Conservation (phyloP, 2,113 vertebrate species). For the Centrocercus urophasianus region DNA sequence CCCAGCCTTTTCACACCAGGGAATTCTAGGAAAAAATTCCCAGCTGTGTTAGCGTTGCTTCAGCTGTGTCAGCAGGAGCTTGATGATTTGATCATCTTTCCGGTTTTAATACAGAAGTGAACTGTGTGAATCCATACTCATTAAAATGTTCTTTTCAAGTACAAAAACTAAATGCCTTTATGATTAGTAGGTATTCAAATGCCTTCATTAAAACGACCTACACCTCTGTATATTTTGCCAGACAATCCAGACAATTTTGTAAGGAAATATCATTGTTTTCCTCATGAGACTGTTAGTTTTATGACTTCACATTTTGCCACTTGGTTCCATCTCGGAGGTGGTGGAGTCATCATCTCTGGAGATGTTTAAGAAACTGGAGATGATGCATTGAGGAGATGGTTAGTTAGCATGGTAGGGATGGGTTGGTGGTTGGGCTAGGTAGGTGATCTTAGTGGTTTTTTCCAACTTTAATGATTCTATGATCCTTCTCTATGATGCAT, state of each 20-base stretch:
- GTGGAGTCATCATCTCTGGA: too few relatives aligned
- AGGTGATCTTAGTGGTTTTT: too few relatives aligned
- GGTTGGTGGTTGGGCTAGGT: too few relatives aligned
- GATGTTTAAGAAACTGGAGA: too few relatives aligned
- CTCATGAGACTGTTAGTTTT: not conserved
- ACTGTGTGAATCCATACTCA: not conserved
- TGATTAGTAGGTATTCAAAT: not conserved
- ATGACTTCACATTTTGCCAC: not conserved
- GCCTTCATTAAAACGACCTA: not conserved
- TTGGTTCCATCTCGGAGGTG: not conserved
- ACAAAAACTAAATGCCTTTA: not conserved
- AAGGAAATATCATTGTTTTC: not conserved
- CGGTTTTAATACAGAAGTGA: not conserved
- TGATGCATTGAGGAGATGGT: too few relatives aligned
- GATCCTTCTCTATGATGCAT: not conserved
- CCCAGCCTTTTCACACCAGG: not conserved
- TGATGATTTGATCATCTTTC: conserved; percentile 5
- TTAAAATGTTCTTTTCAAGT: not conserved
- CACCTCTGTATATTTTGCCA: not conserved
- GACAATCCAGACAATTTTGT: not conserved
- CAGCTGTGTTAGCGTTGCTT: not conserved
- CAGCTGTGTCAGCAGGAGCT: not conserved
- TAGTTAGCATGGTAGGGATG: too few relatives aligned
- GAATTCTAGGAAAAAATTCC: conserved; percentile 42
- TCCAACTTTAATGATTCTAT: too few relatives aligned